A percentile compares a stretch with the other conserved stretches of the same genome.
phyloP scores from a whole-genome alignment of 2,113 vertebrate genomes.

The Cololabis saira region DNA sequence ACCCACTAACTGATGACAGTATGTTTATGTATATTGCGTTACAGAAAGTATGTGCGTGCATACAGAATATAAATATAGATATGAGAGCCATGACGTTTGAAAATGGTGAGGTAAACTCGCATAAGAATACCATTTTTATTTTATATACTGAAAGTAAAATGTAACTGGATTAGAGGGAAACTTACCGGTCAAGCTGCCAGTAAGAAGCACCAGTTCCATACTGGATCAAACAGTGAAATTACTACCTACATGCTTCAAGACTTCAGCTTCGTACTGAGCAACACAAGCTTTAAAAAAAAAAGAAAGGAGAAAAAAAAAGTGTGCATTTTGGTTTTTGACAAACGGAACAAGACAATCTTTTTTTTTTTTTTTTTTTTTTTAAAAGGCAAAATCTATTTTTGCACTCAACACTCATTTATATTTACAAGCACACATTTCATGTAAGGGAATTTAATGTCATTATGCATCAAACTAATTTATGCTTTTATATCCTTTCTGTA shows the following conservation, averaged over 20 bases:
- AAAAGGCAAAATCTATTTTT: constrained; percentile 81
- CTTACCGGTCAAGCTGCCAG: constrained; percentile 11
- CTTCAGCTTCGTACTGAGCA: constrained; percentile 28
- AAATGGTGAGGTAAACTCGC: constrained; percentile 18
- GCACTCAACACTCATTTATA: constrained; percentile 62
- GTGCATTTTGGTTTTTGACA: constrained; percentile 14
- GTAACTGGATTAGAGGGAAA: constrained; percentile 30
- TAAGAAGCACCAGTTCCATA: not conserved
- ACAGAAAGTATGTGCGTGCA: constrained; percentile 19
- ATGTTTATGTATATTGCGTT: constrained; percentile 36
- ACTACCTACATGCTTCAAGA: constrained; percentile 50
- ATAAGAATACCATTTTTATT: constrained; percentile 33
- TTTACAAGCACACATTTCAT: constrained; percentile 69
- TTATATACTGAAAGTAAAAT: constrained; percentile 25
- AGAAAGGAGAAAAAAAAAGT: constrained; percentile 30
- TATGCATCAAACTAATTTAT: constrained; percentile 27
- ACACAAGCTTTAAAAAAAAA: constrained; percentile 63
- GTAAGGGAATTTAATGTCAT: constrained; percentile 53
- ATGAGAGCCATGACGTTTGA: constrained; percentile 1
- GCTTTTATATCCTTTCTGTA: constrained; percentile 19
- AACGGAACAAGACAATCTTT: constrained; percentile 72
- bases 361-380: constrained; percentile 67
- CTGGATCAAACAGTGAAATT: constrained; percentile 13
- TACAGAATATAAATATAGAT: constrained; percentile 21
- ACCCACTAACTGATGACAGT: constrained; percentile 30